These are phyloP conservation scores for Ganaspis sp. DNA, from an alignment of 1,140 invertebrate species.

Conservation along the genomic window DNA sequence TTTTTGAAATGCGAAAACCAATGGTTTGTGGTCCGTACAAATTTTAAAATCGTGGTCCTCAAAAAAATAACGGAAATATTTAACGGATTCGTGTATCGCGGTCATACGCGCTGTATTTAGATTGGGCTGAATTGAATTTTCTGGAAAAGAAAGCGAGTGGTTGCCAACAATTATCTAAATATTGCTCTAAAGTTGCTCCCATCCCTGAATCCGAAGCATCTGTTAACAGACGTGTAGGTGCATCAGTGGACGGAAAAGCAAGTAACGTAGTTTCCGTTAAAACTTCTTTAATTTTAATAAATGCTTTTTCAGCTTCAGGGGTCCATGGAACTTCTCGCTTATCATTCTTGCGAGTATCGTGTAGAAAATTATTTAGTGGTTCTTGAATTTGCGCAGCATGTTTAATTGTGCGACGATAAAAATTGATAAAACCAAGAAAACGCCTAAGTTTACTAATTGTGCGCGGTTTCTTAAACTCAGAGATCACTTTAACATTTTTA, in stretches of 20 bases:
- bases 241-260: background rate
- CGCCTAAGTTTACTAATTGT: constrained; percentile 16
- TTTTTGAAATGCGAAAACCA: constrained; percentile 32
- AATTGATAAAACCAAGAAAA: constrained; percentile 36
- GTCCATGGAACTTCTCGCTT: background rate
- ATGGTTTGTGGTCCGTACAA: constrained; percentile 33
- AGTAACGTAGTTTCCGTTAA: background rate
- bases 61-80: constrained; percentile 27
- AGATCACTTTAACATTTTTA: constrained; percentile 1
- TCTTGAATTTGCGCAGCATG: background rate
- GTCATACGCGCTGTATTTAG: constrained; percentile 39
- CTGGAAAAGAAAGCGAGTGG: constrained; percentile 32
- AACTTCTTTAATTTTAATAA: background rate
- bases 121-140: constrained; percentile 16
- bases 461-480: background rate
- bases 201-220: constrained; percentile 30
- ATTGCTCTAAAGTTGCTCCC: constrained; percentile 25
- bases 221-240: background rate
- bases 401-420: constrained; percentile 31
- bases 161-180: background rate
- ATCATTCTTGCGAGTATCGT: background rate
- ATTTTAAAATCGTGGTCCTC: constrained; percentile 8
- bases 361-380: background rate
- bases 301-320: background rate
- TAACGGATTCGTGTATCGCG: constrained; percentile 17